phyloP scores from a whole-genome alignment of 2,797 vertebrate genomes.

The Myotis findleyi region DNA sequence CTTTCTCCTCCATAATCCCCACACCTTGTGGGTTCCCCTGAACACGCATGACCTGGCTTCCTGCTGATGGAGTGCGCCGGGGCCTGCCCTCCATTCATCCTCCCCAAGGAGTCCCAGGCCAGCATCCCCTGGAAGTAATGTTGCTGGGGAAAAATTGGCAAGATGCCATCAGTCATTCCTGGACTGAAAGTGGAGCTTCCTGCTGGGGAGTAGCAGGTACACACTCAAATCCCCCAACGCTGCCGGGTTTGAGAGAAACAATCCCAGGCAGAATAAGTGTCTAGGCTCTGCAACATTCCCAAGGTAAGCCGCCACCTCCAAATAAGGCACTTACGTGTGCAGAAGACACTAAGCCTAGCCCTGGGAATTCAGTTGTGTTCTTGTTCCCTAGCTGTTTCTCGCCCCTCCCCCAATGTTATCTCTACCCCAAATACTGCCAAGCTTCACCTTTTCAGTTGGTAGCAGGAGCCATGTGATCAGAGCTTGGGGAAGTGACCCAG shows the following conservation, averaged over 20 bases:
- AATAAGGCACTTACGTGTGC: slow-evolving; percentile 81
- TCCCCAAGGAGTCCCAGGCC: not conserved
- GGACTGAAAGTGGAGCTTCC: not conserved
- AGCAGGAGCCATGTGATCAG: not conserved
- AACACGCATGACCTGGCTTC: not conserved
- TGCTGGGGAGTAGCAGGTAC: slow-evolving; percentile 9
- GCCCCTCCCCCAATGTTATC: not conserved
- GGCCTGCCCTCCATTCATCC: not conserved
- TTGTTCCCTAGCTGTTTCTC: not conserved
- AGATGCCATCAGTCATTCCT: not conserved
- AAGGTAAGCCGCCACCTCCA: slow-evolving; percentile 82
- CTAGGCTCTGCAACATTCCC: slow-evolving; percentile 79
- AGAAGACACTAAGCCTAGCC: slow-evolving; percentile 30
- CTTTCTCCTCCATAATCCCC: fast-evolving
- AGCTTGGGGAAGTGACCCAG: not conserved
- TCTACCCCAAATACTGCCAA: no score
- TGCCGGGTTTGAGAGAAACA: slow-evolving; percentile 54
- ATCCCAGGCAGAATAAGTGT: slow-evolving; percentile 70
- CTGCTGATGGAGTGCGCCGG: not conserved
- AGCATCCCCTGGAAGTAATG: not conserved
- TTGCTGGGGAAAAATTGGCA: not conserved
- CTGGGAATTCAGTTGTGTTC: not conserved
- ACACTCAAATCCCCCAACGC: not conserved
- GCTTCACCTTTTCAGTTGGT: not conserved
- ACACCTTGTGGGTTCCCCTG: not conserved